Evolutionary conservation across 1,140 invertebrate species (phyloP).

Genomic region (Triops cancriformis): DNA sequence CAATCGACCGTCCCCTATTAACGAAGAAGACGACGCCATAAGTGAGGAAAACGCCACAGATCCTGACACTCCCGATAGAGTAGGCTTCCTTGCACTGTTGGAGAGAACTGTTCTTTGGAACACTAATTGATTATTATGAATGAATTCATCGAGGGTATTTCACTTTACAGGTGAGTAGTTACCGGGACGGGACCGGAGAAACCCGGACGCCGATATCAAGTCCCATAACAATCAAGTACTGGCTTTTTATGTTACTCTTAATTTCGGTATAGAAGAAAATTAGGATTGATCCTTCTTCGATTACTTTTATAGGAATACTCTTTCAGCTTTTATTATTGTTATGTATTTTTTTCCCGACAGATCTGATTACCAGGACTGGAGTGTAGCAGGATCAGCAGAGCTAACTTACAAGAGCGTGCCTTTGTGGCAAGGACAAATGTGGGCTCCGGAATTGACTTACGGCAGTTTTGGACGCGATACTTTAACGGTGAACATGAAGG

Average conservation of each 20-base stretch:
- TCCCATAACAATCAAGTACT: background rate
- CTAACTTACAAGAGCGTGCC: background rate
- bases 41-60: background rate
- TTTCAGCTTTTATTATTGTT: background rate
- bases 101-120: background rate
- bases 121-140: background rate
- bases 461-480: background rate
- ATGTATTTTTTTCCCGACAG: background rate
- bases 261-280: background rate
- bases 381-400: background rate
- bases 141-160: background rate
- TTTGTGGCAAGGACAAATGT: background rate
- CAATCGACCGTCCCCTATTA: slow-evolving; percentile 14
- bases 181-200: background rate
- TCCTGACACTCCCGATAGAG: background rate
- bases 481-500: background rate
- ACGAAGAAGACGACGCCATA: slow-evolving; percentile 18
- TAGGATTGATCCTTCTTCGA: background rate
- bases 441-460: background rate
- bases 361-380: background rate
- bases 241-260: background rate
- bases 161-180: background rate
- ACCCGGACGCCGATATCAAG: background rate
- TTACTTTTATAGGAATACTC: background rate
- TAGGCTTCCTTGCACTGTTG: background rate